Conservation (phyloP, 2,113 vertebrate species). For the Sterna hirundo region DNA sequence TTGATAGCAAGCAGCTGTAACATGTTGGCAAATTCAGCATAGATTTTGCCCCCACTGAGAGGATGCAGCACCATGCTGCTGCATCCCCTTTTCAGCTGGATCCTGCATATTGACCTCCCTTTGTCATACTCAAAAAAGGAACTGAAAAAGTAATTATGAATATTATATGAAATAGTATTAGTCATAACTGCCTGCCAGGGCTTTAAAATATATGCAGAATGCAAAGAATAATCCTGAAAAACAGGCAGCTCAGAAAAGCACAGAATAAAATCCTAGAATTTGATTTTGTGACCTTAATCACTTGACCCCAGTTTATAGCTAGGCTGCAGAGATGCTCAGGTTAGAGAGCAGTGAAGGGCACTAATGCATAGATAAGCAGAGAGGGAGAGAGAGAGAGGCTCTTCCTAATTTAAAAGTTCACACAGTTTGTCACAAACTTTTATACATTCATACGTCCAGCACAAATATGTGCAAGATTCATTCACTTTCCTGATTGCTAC, state of each 20-base stretch:
- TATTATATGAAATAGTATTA: not conserved
- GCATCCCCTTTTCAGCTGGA: not conserved
- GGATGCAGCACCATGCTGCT: not conserved
- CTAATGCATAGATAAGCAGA: not conserved
- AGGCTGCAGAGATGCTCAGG: not conserved
- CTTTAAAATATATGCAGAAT: not conserved
- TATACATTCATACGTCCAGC: not conserved
- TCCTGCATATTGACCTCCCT: not conserved
- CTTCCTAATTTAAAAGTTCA: not conserved
- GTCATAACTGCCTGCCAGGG: not conserved
- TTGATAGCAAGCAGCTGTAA: not conserved
- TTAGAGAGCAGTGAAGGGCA: not conserved
- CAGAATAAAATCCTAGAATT: not conserved
- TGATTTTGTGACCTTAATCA: not conserved
- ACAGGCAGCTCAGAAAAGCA: not conserved
- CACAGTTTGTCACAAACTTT: not conserved
- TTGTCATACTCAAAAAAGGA: not conserved
- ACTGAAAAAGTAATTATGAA: not conserved
- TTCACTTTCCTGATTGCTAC: not conserved
- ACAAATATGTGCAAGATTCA: not conserved
- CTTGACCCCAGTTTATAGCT: not conserved
- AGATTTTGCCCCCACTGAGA: not conserved
- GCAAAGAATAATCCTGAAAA: not conserved
- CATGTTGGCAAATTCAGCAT: not conserved
- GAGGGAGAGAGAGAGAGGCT: not conserved